Evolutionary conservation across 2,113 vertebrate genomes (phyloP).

Genomic region (Gymnorhina tibicen): DNA sequence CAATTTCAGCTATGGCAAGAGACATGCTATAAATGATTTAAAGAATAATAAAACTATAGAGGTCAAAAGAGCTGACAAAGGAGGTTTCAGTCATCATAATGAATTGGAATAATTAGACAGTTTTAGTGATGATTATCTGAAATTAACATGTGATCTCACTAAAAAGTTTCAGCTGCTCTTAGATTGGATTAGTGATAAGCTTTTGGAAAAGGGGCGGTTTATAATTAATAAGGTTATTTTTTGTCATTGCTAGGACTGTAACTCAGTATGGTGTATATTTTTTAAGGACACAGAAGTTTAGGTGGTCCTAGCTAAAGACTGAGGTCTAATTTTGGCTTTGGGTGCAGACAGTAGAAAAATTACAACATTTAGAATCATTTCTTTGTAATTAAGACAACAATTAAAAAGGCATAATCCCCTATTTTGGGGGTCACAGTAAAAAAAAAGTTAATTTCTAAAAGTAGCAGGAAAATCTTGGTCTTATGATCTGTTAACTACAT

Average conservation of each 20-base stretch:
- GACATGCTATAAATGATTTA: slow-evolving; percentile 32
- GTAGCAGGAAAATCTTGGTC: not conserved
- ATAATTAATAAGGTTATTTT: not conserved
- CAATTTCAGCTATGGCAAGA: not conserved
- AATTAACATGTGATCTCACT: slow-evolving; percentile 31
- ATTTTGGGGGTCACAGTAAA: accelerated
- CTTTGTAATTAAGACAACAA: not conserved
- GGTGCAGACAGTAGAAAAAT: not conserved
- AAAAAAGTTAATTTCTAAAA: not conserved
- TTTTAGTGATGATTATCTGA: slow-evolving; percentile 28
- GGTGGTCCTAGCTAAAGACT: not conserved
- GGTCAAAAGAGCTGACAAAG: slow-evolving; percentile 45
- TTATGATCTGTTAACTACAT: not conserved
- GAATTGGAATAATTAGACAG: slow-evolving; percentile 37
- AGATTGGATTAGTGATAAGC: not conserved
- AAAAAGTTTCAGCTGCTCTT: slow-evolving; percentile 13
- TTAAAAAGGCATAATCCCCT: not conserved
- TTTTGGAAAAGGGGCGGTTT: not conserved
- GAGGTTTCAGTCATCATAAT: slow-evolving; percentile 16
- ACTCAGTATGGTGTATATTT: not conserved
- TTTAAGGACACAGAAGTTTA: not conserved
- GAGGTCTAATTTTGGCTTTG: not conserved
- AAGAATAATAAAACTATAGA: slow-evolving; percentile 51
- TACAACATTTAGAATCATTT: not conserved
- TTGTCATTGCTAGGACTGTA: not conserved